Conservation (phyloP, 2,797 vertebrate species). For the Arrhamphus sclerolepis region DNA sequence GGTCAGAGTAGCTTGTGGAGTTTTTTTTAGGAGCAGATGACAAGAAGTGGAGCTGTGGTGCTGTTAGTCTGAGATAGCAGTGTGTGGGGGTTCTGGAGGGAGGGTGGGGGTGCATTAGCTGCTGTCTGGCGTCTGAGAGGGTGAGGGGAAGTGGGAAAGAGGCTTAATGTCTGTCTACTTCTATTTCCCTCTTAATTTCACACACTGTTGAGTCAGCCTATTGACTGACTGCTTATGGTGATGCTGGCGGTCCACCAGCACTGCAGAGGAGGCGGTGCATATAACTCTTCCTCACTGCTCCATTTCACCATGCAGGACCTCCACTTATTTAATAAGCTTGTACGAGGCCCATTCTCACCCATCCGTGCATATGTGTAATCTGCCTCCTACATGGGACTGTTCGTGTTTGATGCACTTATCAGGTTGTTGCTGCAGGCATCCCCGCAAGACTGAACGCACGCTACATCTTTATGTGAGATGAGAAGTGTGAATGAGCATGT, state of each 20-base stretch:
- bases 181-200: slow-evolving; percentile 84
- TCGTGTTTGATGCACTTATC: slow-evolving; percentile 61
- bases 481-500: slow-evolving; percentile 41
- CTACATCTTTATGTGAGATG: slow-evolving; percentile 31
- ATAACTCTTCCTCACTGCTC: slow-evolving; percentile 69
- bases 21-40: slow-evolving; percentile 24
- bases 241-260: slow-evolving; percentile 69
- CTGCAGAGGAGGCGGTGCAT: slow-evolving; percentile 64
- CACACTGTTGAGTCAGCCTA: slow-evolving; percentile 81
- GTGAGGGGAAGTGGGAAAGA: slow-evolving; percentile 67
- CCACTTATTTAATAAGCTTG: slow-evolving; percentile 71
- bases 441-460: slow-evolving; percentile 38
- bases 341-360: slow-evolving; percentile 50
- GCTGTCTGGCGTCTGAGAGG: slow-evolving; percentile 72
- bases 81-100: slow-evolving; percentile 51
- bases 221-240: slow-evolving; percentile 79
- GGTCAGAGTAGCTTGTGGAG: slow-evolving; percentile 39
- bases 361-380: slow-evolving; percentile 42
- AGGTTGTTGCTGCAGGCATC: slow-evolving; percentile 58
- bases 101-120: slow-evolving; percentile 60
- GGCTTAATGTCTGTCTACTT: slow-evolving; percentile 81
- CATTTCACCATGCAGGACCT: slow-evolving; percentile 65
- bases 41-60: slow-evolving; percentile 54
- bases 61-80: slow-evolving; percentile 68
- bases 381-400: slow-evolving; percentile 40